Conservation (phyloP, 2,888 invertebrate species). For the Cheilosia vulpina region DNA sequence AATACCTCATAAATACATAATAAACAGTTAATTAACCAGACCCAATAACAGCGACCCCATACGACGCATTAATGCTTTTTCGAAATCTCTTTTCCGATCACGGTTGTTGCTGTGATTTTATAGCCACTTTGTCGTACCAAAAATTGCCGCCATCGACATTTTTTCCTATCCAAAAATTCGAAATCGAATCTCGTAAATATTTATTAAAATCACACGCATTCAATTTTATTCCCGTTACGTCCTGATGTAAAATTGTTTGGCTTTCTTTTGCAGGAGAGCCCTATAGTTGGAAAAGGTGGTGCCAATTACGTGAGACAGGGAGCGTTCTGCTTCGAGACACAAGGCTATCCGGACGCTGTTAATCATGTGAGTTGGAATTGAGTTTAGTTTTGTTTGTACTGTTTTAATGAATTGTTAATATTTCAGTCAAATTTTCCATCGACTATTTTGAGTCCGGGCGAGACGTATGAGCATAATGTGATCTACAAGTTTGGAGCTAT, state of each 20-base stretch:
- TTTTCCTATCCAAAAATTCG: constrained; percentile 11
- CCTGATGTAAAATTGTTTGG: not conserved
- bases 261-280: constrained; percentile 74
- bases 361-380: constrained; percentile 88
- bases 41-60: constrained; percentile 14
- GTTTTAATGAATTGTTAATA: constrained; percentile 67
- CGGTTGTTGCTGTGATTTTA: constrained; percentile 3
- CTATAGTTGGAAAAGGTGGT: constrained; percentile 89
- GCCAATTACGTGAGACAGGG: constrained; percentile 89
- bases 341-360: constrained; percentile 95
- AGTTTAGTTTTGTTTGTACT: not conserved
- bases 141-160: constrained; percentile 15
- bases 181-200: constrained; percentile 41
- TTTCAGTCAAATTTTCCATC: constrained; percentile 89
- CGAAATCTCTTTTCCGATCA: constrained; percentile 13
- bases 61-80: constrained; percentile 20
- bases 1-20: constrained; percentile 10
- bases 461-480: constrained; percentile 88
- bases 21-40: constrained; percentile 30
- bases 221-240: constrained; percentile 16
- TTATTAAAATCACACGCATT: constrained; percentile 19
- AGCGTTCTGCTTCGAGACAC: constrained; percentile 95
- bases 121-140: constrained; percentile 5
- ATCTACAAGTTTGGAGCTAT: constrained; percentile 89
- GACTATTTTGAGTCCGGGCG: constrained; percentile 88